Evolutionary conservation across 1,140 invertebrate species (phyloP).

Genomic region (Himalopsyche phryganea): DNA sequence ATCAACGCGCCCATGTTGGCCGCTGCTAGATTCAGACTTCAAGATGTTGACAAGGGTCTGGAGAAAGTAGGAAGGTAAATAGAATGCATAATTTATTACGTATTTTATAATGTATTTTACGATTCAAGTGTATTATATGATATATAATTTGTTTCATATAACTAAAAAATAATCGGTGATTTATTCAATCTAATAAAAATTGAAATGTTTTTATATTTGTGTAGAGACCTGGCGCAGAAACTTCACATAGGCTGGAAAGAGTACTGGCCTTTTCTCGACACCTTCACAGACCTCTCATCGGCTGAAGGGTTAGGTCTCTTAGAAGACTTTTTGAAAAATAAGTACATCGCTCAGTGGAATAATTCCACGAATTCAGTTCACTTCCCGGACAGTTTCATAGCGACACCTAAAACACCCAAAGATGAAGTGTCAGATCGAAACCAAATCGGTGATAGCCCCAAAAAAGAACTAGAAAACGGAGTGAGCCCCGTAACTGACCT

Average conservation of each 20-base stretch:
- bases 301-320: slow-evolving; percentile 67
- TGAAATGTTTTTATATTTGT: too few species aligned
- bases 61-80: slow-evolving; percentile 74
- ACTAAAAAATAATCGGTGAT: too few species aligned
- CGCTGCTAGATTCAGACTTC: slow-evolving; percentile 55
- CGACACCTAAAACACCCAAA: slow-evolving; percentile 20
- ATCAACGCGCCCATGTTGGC: slow-evolving; percentile 23
- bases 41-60: slow-evolving; percentile 79
- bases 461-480: slow-evolving; percentile 30
- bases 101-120: too few species aligned
- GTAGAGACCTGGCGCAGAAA: slow-evolving; percentile 72
- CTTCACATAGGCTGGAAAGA: slow-evolving; percentile 81
- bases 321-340: slow-evolving; percentile 67
- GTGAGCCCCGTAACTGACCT: slow-evolving; percentile 57
- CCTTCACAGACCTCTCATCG: slow-evolving; percentile 71
- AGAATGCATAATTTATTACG: slow-evolving; percentile 6
- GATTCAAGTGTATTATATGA: slow-evolving; percentile 8
- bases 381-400: slow-evolving; percentile 40
- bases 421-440: slow-evolving; percentile 3
- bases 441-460: slow-evolving; percentile 7
- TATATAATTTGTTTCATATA: too few species aligned
- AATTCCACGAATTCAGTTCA: slow-evolving; percentile 40
- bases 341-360: slow-evolving; percentile 40
- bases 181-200: too few species aligned
- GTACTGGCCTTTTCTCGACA: slow-evolving; percentile 84